Conservation (phyloP, 2,797 vertebrate genomes). For the Scomberomorus guttatus region DNA sequence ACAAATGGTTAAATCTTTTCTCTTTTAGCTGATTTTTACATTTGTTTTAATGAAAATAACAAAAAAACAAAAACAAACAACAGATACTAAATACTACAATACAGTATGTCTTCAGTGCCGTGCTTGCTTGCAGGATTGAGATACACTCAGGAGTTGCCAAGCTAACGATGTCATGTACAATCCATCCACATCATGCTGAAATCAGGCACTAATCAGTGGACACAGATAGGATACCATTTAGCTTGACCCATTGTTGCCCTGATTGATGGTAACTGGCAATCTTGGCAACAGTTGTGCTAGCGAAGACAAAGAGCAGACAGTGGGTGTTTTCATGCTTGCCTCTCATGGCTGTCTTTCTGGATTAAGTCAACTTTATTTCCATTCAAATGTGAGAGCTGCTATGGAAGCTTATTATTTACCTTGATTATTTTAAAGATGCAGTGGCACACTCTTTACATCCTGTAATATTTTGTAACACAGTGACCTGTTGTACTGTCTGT, state of each 20-base stretch:
- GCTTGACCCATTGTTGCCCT: slow-evolving; percentile 45
- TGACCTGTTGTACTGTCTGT: neutral
- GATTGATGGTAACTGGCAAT: slow-evolving; percentile 28
- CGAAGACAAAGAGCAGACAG: slow-evolving; percentile 15
- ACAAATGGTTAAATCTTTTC: neutral
- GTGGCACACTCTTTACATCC: neutral
- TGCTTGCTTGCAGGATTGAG: neutral
- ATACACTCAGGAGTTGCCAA: neutral
- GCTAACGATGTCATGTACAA: slow-evolving; percentile 8
- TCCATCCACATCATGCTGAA: slow-evolving; percentile 27
- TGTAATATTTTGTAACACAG: neutral
- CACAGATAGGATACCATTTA: slow-evolving; percentile 30
- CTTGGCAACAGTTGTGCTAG: neutral
- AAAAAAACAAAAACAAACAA: neutral
- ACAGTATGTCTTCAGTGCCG: neutral
- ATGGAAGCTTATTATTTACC: neutral
- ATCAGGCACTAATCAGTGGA: slow-evolving; percentile 34
- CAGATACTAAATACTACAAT: neutral
- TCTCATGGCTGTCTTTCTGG: slow-evolving; percentile 9
- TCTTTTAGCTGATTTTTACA: neutral
- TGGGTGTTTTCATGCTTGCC: slow-evolving; percentile 11
- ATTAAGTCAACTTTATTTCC: neutral
- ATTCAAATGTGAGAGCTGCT: neutral
- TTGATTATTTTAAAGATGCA: neutral
- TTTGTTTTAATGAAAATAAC: neutral